A percentile compares a stretch with the other conserved stretches of the same genome.
Conservation (phyloP, 2,888 invertebrate species). For the Theodoxus fluviatilis region DNA sequence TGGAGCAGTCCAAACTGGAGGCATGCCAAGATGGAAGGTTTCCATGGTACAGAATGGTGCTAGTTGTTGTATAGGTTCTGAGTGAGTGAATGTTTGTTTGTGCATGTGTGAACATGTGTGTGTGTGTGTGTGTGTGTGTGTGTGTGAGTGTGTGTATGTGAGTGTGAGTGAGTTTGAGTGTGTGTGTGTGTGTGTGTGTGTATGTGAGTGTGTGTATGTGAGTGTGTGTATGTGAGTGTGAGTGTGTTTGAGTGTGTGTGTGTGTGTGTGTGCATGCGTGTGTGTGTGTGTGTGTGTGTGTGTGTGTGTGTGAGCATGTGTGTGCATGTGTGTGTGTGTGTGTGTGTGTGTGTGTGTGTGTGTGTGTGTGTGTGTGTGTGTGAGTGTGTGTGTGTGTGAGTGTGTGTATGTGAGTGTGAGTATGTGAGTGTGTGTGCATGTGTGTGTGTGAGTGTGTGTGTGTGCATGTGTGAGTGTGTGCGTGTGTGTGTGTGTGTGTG, state of each 20-base stretch:
- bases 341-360: conserved; percentile 20
- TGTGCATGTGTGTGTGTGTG: conserved; percentile 24
- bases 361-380: conserved; percentile 18
- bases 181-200: conserved; percentile 28
- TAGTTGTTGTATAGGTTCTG: background rate
- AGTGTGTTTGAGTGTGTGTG: conserved; percentile 25
- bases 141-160: too few relatives aligned
- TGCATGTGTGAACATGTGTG: conserved; percentile 15
- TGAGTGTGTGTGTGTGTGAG: conserved; percentile 27
- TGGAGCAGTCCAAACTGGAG: too few relatives aligned
- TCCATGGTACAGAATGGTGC: conserved; percentile 7
- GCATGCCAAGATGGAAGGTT: too few relatives aligned
- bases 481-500: background rate
- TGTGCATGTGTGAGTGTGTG: conserved; percentile 4
- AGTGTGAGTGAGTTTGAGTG: too few relatives aligned
- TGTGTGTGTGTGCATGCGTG: conserved; percentile 20
- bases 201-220: conserved; percentile 5
- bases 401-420: conserved; percentile 3
- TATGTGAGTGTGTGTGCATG: conserved; percentile 21
- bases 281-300: conserved; percentile 21
- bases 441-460: background rate
- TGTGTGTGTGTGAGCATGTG: conserved; percentile 20
- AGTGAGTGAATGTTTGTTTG: background rate
- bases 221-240: conserved; percentile 22
- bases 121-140: conserved; percentile 21